A percentile compares a stretch with the other conserved stretches of the same genome.
phyloP scores from a whole-genome alignment of 2,888 invertebrate genomes.

The Dynastes grantii region DNA sequence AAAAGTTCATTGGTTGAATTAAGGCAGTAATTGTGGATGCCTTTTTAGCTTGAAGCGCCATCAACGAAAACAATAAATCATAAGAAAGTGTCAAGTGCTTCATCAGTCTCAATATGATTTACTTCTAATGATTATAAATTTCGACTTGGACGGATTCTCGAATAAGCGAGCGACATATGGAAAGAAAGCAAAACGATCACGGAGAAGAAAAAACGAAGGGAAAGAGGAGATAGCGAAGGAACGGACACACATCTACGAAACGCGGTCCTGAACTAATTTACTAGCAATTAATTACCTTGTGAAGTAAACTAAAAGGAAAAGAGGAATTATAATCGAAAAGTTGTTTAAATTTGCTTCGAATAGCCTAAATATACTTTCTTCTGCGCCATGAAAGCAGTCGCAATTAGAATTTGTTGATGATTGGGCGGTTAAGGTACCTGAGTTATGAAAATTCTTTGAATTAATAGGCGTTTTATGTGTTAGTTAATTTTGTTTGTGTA shows the following conservation, averaged over 20 bases:
- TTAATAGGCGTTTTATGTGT: too few species aligned
- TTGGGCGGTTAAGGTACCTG: not conserved
- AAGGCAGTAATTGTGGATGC: slow-evolving; percentile 57
- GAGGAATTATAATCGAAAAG: slow-evolving; percentile 1
- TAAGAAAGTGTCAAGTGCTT: slow-evolving; percentile 62
- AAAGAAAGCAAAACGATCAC: slow-evolving; percentile 3
- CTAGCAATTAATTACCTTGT: slow-evolving; percentile 34
- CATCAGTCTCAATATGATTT: slow-evolving; percentile 64
- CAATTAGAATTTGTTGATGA: not conserved
- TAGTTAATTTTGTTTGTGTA: too few species aligned
- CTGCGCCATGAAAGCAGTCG: not conserved
- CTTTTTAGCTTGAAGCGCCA: slow-evolving; percentile 57
- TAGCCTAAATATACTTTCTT: not conserved
- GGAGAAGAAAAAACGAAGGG: not conserved
- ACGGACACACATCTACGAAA: slow-evolving; percentile 2
- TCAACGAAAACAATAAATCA: slow-evolving; percentile 62
- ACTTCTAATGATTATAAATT: slow-evolving; percentile 63
- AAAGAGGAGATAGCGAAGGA: slow-evolving; percentile 6
- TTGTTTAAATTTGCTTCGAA: slow-evolving; percentile 3
- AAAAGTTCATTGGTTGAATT: slow-evolving; percentile 54
- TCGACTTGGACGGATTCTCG: slow-evolving; percentile 47
- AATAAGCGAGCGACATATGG: slow-evolving; percentile 24
- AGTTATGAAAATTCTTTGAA: not conserved
- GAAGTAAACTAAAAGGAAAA: slow-evolving; percentile 25
- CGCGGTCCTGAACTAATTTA: slow-evolving; percentile 31